These are phyloP conservation scores for Helicolenus hilgendorfi DNA, from an alignment of 2,797 vertebrate species.

Conservation along the genomic window DNA sequence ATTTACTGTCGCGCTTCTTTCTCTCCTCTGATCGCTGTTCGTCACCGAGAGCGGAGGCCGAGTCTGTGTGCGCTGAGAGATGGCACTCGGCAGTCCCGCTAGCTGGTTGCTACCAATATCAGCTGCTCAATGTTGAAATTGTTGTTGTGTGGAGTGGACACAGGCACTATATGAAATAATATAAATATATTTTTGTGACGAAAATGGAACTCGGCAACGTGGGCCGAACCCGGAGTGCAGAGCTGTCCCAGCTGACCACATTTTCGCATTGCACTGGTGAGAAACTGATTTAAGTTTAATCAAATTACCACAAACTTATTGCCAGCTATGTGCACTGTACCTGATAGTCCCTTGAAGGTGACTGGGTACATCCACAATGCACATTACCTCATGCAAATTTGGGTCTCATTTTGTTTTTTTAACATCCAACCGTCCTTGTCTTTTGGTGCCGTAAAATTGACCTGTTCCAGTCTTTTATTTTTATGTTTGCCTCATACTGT, in stretches of 20 bases:
- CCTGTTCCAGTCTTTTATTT: not conserved
- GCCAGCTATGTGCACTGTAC: too few relatives aligned
- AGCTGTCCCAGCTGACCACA: not conserved
- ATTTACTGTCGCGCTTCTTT: too few relatives aligned
- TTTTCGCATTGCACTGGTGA: not conserved
- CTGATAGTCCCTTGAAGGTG: too few relatives aligned
- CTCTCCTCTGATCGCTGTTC: too few relatives aligned
- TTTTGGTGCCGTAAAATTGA: too few relatives aligned
- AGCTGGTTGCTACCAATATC: too few relatives aligned
- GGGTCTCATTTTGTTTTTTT: not conserved
- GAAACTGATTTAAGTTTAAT: not conserved
- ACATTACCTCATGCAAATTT: too few relatives aligned
- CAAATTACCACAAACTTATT: not conserved
- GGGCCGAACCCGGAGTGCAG: rapidly evolving
- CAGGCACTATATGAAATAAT: not conserved
- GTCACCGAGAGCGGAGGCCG: too few relatives aligned
- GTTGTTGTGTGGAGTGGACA: not conserved
- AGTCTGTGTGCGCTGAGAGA: too few relatives aligned
- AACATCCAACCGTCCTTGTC: not conserved
- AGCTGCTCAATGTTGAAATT: not conserved
- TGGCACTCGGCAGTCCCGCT: too few relatives aligned
- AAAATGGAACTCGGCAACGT: not conserved
- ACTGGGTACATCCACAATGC: too few relatives aligned
- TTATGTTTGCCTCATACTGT: not conserved
- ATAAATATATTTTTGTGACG: not conserved